Conservation (phyloP, 2,888 invertebrate genomes). For the Orthosia cruda region DNA sequence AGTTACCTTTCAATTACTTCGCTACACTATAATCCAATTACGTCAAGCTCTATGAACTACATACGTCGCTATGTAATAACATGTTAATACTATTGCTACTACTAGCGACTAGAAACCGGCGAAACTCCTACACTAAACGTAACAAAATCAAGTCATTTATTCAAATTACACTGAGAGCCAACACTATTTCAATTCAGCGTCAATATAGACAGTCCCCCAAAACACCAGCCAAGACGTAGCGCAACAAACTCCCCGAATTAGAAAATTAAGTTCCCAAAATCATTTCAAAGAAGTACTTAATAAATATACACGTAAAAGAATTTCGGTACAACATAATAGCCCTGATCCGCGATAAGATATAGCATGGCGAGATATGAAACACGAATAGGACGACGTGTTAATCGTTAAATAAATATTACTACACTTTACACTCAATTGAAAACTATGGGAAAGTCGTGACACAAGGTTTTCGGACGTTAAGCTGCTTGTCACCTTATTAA, state of each 20-base stretch:
- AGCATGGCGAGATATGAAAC: constrained; percentile 39
- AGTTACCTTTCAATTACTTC: constrained; percentile 14
- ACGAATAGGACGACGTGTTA: constrained; percentile 34
- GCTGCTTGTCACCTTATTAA: not conserved
- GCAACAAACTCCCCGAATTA: too few relatives aligned
- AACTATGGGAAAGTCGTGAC: constrained; percentile 18
- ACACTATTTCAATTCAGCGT: too few relatives aligned
- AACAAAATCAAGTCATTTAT: not conserved
- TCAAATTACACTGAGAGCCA: too few relatives aligned
- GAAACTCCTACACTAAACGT: not conserved
- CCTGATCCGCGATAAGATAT: constrained; percentile 64
- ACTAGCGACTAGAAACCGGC: not conserved
- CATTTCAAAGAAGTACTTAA: constrained; percentile 26
- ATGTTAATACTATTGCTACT: constrained; percentile 11
- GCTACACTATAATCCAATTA: constrained; percentile 42
- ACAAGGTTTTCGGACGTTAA: constrained; percentile 19
- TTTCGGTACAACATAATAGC: constrained; percentile 28
- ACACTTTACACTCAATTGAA: constrained; percentile 14
- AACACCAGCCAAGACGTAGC: too few relatives aligned
- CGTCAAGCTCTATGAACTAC: not conserved
- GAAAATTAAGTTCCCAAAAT: constrained; percentile 24
- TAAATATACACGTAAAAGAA: constrained; percentile 27
- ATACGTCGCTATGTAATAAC: constrained; percentile 9
- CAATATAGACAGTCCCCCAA: too few relatives aligned
- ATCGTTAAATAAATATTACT: constrained; percentile 43